These are phyloP conservation scores for Myrmecophaga tridactyla DNA, from an alignment of 2,113 vertebrate species.

Conservation along the genomic window DNA sequence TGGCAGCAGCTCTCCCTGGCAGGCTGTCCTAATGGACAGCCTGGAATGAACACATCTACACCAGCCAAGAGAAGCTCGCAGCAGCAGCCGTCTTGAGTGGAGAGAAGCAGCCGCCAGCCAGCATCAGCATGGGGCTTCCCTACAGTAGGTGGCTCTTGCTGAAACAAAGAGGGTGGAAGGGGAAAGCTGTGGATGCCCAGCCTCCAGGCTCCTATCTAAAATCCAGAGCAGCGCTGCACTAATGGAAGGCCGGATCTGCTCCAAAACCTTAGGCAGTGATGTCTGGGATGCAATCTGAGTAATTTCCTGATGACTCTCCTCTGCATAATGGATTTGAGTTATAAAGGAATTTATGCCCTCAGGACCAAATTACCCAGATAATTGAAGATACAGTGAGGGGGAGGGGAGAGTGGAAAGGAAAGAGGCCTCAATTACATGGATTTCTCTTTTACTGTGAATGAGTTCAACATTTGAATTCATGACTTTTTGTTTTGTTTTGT, in stretches of 20 bases:
- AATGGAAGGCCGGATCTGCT: constrained; percentile 49
- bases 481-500: too few relatives aligned
- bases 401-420: not conserved
- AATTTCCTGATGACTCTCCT: constrained; percentile 71
- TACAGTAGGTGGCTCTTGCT: constrained; percentile 33
- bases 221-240: constrained; percentile 14
- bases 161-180: constrained; percentile 66
- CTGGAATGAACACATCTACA: constrained; percentile 22
- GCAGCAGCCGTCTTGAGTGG: not conserved
- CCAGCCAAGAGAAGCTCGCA: constrained; percentile 72
- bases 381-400: constrained; percentile 67
- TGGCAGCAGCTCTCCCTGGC: constrained; percentile 58
- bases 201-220: constrained; percentile 49
- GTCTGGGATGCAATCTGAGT: constrained; percentile 65
- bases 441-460: constrained; percentile 32
- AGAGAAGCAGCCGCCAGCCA: constrained; percentile 42
- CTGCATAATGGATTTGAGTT: constrained; percentile 74
- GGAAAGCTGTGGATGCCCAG: constrained; percentile 59
- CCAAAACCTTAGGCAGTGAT: constrained; percentile 57
- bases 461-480: constrained; percentile 46
- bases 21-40: not conserved
- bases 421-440: constrained; percentile 49
- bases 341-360: constrained; percentile 76
- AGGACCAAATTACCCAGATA: constrained; percentile 78
- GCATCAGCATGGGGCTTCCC: constrained; percentile 55